A percentile compares a stretch with the other conserved stretches of the same genome.
Evolutionary conservation across 2,797 vertebrate species (phyloP).

Genomic region (Cynodonichthys magdalenae): DNA sequence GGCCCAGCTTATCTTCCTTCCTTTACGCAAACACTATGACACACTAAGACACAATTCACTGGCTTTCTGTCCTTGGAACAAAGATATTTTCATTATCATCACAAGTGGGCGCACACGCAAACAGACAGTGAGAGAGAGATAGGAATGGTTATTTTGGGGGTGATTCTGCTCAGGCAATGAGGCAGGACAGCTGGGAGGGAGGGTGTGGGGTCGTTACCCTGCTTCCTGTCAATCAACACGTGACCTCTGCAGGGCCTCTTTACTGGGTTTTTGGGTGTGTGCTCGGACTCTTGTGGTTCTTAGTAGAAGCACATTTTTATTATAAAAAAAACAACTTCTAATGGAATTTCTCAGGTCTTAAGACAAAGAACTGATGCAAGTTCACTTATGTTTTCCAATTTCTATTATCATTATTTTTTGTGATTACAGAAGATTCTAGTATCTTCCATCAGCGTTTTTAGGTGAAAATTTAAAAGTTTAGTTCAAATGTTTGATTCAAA

Average conservation of each 20-base stretch:
- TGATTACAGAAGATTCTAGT: too few species aligned
- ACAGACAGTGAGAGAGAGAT: constrained; percentile 24
- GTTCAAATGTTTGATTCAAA: too few species aligned
- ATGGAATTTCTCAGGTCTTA: too few species aligned
- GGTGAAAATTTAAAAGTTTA: too few species aligned
- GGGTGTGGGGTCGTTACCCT: constrained; percentile 4
- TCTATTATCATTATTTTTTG: too few species aligned
- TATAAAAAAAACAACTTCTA: background rate
- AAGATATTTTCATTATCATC: constrained; percentile 58
- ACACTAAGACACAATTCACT: constrained; percentile 10
- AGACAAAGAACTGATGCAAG: too few species aligned
- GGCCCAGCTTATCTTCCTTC: constrained; percentile 64
- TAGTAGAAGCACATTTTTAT: background rate
- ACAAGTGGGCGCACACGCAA: constrained; percentile 15
- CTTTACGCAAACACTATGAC: constrained; percentile 49
- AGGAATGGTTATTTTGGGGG: constrained; percentile 42
- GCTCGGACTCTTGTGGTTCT: background rate
- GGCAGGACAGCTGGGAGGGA: constrained; percentile 36
- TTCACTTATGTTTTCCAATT: too few species aligned
- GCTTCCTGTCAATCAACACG: constrained; percentile 14
- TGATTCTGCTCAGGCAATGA: constrained; percentile 20
- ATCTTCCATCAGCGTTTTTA: too few species aligned
- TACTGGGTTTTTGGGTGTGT: constrained; percentile 11
- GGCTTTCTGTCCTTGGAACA: constrained; percentile 43
- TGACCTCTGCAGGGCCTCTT: constrained; percentile 20